Conservation (phyloP, 1,140 invertebrate species). For the Ostrea edulis region DNA sequence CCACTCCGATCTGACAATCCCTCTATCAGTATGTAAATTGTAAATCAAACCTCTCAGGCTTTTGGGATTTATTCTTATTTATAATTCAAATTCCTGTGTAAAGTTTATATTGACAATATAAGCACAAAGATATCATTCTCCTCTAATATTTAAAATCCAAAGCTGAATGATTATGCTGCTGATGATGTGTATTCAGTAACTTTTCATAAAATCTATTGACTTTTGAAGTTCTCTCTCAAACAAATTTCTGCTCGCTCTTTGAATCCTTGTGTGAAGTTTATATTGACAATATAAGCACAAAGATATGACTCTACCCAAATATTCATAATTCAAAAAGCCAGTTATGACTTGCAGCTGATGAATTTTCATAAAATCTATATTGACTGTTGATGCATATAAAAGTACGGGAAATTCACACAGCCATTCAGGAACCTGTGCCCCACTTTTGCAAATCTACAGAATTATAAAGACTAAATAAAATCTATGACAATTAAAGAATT, state of each 20-base stretch:
- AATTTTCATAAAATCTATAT: too few relatives aligned
- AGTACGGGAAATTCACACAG: too few relatives aligned
- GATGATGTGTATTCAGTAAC: too few relatives aligned
- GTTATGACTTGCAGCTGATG: too few relatives aligned
- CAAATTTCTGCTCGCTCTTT: neutral
- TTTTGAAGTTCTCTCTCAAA: too few relatives aligned
- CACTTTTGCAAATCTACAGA: too few relatives aligned
- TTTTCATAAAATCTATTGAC: too few relatives aligned
- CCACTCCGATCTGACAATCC: neutral
- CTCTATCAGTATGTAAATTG: neutral
- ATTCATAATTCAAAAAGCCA: neutral
- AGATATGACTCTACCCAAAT: neutral
- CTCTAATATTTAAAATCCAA: neutral
- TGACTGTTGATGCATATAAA: too few relatives aligned
- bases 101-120: neutral
- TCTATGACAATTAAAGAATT: too few relatives aligned
- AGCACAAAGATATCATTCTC: neutral
- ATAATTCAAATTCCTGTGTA: neutral
- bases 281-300: neutral
- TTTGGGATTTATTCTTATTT: neutral
- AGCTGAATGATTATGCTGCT: too few relatives aligned
- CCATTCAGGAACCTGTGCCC: too few relatives aligned
- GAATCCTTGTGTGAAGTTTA: neutral
- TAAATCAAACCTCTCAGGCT: neutral
- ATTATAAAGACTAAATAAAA: too few relatives aligned